These are phyloP conservation scores for Sceloporus tristichus DNA, from an alignment of 2,113 vertebrate genomes.

Conservation along the genomic window DNA sequence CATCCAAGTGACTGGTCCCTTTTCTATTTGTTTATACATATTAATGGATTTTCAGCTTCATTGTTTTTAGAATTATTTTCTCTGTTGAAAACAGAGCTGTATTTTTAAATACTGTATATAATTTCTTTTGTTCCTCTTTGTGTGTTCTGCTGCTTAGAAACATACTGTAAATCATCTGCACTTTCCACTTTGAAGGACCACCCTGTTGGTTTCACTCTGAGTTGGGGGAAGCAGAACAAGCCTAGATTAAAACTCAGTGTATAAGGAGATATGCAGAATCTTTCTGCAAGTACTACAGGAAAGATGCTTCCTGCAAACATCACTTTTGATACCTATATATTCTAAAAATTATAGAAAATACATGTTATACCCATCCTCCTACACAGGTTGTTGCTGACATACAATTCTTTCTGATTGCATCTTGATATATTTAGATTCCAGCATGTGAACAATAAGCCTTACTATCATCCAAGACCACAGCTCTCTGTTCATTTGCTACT, in stretches of 20 bases:
- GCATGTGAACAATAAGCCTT: slow-evolving; percentile 27
- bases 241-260: slow-evolving; percentile 10
- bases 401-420: not conserved
- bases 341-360: not conserved
- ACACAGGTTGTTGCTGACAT: not conserved
- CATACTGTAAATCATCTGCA: not conserved
- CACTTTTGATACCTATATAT: slow-evolving; percentile 3
- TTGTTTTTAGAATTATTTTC: slow-evolving; percentile 14
- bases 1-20: no score
- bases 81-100: not conserved
- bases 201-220: not conserved
- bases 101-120: not conserved
- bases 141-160: not conserved
- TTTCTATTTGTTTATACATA: not conserved
- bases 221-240: not conserved
- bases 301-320: not conserved
- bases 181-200: not conserved
- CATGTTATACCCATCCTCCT: not conserved
- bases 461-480: slow-evolving; percentile 6
- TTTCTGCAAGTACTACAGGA: not conserved
- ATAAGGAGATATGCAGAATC: not conserved
- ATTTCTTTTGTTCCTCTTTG: not conserved
- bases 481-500: not conserved
- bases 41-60: slow-evolving; percentile 31
- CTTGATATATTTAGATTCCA: slow-evolving; percentile 26